Evolutionary conservation across 1,140 invertebrate species (phyloP).

Genomic region (Scaptomyza graminum): DNA sequence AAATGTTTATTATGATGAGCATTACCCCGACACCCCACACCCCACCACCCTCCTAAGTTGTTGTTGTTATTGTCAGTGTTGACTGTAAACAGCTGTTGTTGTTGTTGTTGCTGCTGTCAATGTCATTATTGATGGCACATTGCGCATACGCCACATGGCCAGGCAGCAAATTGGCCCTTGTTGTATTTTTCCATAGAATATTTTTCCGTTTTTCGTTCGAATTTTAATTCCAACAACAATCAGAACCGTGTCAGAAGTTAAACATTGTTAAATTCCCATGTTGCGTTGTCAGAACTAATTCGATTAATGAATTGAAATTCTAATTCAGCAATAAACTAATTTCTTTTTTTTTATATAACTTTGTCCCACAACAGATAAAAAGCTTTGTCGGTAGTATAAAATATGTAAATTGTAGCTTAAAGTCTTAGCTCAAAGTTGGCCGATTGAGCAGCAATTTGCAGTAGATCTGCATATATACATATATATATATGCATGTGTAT

Average conservation of each 20-base stretch:
- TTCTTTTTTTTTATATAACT: no score
- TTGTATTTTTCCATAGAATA: background rate
- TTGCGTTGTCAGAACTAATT: no score
- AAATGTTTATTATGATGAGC: slow-evolving; percentile 26
- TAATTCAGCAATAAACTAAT: no score
- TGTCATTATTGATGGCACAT: slow-evolving; percentile 59
- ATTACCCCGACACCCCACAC: no score
- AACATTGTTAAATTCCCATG: no score
- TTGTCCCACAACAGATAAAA: no score
- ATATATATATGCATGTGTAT: background rate
- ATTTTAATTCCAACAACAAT: no score
- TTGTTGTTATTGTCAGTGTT: slow-evolving; percentile 25
- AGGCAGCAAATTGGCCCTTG: slow-evolving; percentile 45
- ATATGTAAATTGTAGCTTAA: slow-evolving; percentile 11
- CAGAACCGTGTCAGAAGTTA: no score
- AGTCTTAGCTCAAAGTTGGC: slow-evolving; percentile 22
- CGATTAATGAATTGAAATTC: no score
- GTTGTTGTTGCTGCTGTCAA: slow-evolving; percentile 53
- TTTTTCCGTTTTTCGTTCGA: no score
- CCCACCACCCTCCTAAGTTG: background rate
- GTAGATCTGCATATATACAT: slow-evolving; percentile 23
- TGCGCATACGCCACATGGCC: slow-evolving; percentile 68
- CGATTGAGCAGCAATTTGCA: slow-evolving; percentile 35
- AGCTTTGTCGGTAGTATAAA: background rate
- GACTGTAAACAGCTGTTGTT: slow-evolving; percentile 56